Percentiles rank a stretch among this genome's conserved stretches.
phyloP scores from a whole-genome alignment of 92 coral and sea anemone genomes.

The Phymanthus crucifer region DNA sequence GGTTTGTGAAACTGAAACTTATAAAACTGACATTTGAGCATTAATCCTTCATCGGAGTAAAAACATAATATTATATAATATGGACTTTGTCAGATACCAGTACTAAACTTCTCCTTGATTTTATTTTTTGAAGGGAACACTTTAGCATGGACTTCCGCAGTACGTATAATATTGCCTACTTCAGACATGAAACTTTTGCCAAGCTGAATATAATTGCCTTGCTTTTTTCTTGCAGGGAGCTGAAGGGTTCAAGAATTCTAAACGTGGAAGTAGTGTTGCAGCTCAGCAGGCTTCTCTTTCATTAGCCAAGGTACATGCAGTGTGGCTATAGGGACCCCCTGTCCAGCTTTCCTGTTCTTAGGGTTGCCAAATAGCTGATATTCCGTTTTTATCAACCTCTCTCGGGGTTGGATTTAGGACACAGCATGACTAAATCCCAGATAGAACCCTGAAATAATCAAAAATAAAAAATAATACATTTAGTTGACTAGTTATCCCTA shows the following conservation, averaged over 20 bases:
- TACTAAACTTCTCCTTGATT: not conserved
- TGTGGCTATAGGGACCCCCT: not conserved
- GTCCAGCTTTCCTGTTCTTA: not conserved
- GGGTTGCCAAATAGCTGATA: not conserved
- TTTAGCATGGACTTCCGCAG: slow-evolving; percentile 95
- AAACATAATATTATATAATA: not conserved
- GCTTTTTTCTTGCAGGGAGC: slow-evolving; percentile 57
- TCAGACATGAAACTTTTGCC: too few relatives aligned
- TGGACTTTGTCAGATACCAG: not conserved
- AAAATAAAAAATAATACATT: too few relatives aligned
- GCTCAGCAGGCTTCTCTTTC: slow-evolving; percentile 94
- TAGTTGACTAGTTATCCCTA: not conserved
- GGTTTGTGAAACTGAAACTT: too few relatives aligned
- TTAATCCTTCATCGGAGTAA: too few relatives aligned
- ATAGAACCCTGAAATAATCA: too few relatives aligned
- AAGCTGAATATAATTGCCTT: too few relatives aligned
- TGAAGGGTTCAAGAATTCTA: slow-evolving; percentile 91
- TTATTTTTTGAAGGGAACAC: slow-evolving; percentile 70
- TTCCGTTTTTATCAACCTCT: not conserved
- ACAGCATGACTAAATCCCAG: too few relatives aligned
- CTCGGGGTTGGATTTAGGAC: too few relatives aligned
- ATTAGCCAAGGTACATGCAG: slow-evolving; percentile 53
- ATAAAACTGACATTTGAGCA: too few relatives aligned
- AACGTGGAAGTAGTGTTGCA: slow-evolving; percentile 91
- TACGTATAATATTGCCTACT: slow-evolving; percentile 66